Percentiles rank a stretch among this genome's conserved stretches.
phyloP scores from a whole-genome alignment of 2,888 invertebrate genomes.

The Chloroclystis v-ata region DNA sequence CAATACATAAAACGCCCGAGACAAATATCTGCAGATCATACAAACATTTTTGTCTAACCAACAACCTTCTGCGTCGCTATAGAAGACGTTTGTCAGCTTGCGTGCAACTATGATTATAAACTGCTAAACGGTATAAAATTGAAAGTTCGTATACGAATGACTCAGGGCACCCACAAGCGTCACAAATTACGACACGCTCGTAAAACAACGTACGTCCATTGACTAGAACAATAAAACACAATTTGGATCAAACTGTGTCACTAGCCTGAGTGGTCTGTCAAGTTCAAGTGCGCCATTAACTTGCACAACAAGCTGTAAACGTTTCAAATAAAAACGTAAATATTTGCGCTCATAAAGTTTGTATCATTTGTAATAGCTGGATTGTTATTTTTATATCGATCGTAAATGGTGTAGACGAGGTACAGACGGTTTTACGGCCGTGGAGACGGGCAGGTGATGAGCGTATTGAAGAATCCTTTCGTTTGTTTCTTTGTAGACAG shows the following conservation, averaged over 20 bases:
- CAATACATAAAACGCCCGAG: no score
- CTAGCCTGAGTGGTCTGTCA: slow-evolving; percentile 69
- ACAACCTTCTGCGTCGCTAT: no score
- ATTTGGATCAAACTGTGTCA: slow-evolving; percentile 75
- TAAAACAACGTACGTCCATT: slow-evolving; percentile 73
- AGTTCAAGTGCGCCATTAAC: slow-evolving; percentile 76
- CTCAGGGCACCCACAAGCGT: slow-evolving; percentile 61
- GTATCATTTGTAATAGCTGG: slow-evolving; percentile 50
- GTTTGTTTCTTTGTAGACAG: slow-evolving; percentile 36
- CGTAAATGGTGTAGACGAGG: slow-evolving; percentile 72
- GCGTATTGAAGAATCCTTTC: slow-evolving; percentile 42
- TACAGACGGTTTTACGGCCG: slow-evolving; percentile 69
- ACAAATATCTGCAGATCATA: no score
- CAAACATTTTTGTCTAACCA: no score
- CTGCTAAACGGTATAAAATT: slow-evolving; percentile 42
- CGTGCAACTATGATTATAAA: slow-evolving; percentile 11
- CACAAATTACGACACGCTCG: slow-evolving; percentile 69
- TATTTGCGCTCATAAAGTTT: slow-evolving; percentile 51
- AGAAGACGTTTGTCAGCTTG: slow-evolving; percentile 1
- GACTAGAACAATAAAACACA: slow-evolving; percentile 73
- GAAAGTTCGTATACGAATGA: slow-evolving; percentile 61
- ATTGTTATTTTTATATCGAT: slow-evolving; percentile 72
- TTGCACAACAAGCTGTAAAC: slow-evolving; percentile 72
- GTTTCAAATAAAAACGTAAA: slow-evolving; percentile 70
- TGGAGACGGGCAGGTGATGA: slow-evolving; percentile 57